phyloP scores from a whole-genome alignment of 2,113 vertebrate species.

The Mastomys natalensis region DNA sequence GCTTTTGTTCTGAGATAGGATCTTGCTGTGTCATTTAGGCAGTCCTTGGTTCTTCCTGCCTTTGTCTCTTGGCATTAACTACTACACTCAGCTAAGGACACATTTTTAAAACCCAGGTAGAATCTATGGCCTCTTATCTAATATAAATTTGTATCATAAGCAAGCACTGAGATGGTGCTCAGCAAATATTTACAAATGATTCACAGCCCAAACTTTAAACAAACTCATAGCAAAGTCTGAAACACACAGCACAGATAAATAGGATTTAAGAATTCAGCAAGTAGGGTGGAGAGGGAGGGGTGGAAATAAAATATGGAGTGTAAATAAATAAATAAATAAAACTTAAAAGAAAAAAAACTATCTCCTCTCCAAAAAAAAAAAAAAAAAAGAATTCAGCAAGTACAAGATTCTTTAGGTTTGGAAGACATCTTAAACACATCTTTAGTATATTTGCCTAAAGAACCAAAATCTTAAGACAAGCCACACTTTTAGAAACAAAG shows the following conservation, averaged over 20 bases:
- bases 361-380: no score
- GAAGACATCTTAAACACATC: not conserved
- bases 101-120: conserved; percentile 41
- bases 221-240: conserved; percentile 66
- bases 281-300: no score
- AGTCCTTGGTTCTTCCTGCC: not conserved
- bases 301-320: no score
- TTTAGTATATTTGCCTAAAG: not conserved
- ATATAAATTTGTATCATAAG: conserved; percentile 60
- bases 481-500: conserved; percentile 28
- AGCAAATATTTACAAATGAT: conserved; percentile 74
- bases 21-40: not conserved
- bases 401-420: not conserved
- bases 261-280: conserved; percentile 2
- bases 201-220: conserved; percentile 69
- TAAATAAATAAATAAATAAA: no score
- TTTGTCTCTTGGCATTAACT: not conserved
- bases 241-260: conserved; percentile 15
- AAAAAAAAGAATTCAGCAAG: not conserved
- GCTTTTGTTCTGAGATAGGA: not conserved
- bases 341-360: no score
- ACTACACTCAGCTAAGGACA: not conserved
- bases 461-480: conserved; percentile 45
- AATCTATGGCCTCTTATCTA: conserved; percentile 62
- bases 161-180: conserved; percentile 49